Evolutionary conservation across 2,113 vertebrate genomes (phyloP), one percentile per base, ranked within the genome.

Genomic region (Quiscalus mexicanus): DNA sequence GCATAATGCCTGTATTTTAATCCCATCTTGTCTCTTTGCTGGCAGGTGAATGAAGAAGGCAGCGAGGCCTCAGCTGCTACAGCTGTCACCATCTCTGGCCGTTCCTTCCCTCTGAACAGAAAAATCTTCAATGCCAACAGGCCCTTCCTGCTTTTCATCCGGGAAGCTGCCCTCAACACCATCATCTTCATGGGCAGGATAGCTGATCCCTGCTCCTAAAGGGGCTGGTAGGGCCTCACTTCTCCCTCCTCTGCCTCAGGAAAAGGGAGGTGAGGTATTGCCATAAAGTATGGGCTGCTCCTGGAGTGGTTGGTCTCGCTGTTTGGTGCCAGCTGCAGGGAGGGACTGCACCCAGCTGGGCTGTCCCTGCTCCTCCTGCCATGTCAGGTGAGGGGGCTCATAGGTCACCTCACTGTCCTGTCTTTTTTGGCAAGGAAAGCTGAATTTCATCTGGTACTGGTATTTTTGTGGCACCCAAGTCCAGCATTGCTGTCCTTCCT

Each of bases 1-100:
- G 28, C 4, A 1, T 5, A 15, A 47, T 10, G n/a, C 44, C 35
- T 8, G 0, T 31, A 6, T 71, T 60, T 84, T 50, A 84, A 88
- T 52, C 31, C 47, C 25, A 9, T 33, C 56, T 50, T 70, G 62
- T 89, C 30, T 42, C 60, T 62, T 55, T 35, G 22, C 27, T 68
- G 87, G 35, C 95, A 99, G 99, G 99, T 99, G 60, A 99, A 99
- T 3, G 99, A 99, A 95, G 99, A 99, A 93, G 99, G 99, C 95
- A 99, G 99, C 0, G 99, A 99, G 93, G 99, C 99, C 3, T 97
- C 99, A 0, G 99, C 99, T 1, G 95, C 98, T 10, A 99, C 99
- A 1, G 89, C 91, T 0, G 96, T 99, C 8, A 47, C 97, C 4
- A 86, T 98, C 4, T 62, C 97, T 0, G 99, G 99, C 19, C 99